Evolutionary conservation across 1,140 invertebrate genomes (phyloP).

Genomic region (Diorhabda carinulata): DNA sequence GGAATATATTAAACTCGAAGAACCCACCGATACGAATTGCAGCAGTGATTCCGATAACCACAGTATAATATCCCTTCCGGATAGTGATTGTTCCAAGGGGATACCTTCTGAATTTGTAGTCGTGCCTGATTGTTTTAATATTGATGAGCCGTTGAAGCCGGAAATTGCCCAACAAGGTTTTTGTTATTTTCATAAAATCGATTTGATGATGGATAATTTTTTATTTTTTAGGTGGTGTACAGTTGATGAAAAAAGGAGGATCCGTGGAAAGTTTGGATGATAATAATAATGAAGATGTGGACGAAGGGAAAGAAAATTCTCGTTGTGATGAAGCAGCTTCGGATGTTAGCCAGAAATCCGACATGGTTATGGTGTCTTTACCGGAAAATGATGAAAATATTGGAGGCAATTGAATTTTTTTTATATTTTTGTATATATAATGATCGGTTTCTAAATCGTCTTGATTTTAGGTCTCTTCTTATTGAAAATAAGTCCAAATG

Average conservation of each 20-base stretch:
- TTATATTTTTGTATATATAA: background rate
- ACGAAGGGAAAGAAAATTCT: background rate
- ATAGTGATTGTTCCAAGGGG: slow-evolving; percentile 20
- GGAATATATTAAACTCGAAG: slow-evolving; percentile 15
- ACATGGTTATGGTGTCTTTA: slow-evolving; percentile 28
- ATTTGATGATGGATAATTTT: no score
- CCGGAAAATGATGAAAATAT: slow-evolving; percentile 26
- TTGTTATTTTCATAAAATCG: background rate
- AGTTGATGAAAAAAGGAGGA: background rate
- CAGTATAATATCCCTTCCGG: slow-evolving; percentile 21
- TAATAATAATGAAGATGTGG: slow-evolving; percentile 25
- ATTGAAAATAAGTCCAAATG: no score
- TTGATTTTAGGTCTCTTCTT: no score
- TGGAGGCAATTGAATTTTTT: slow-evolving; percentile 19
- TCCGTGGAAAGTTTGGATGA: slow-evolving; percentile 18
- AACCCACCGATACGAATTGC: slow-evolving; percentile 16
- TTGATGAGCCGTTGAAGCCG: background rate
- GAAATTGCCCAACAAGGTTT: background rate
- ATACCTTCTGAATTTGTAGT: slow-evolving; percentile 14
- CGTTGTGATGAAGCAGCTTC: slow-evolving; percentile 7
- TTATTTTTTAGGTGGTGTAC: no score
- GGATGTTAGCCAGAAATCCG: slow-evolving; percentile 14
- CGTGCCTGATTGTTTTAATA: slow-evolving; percentile 15
- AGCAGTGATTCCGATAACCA: slow-evolving; percentile 29
- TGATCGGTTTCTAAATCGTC: no score